Conservation (phyloP, 2,888 invertebrate species). For the Tenodera sinensis region DNA sequence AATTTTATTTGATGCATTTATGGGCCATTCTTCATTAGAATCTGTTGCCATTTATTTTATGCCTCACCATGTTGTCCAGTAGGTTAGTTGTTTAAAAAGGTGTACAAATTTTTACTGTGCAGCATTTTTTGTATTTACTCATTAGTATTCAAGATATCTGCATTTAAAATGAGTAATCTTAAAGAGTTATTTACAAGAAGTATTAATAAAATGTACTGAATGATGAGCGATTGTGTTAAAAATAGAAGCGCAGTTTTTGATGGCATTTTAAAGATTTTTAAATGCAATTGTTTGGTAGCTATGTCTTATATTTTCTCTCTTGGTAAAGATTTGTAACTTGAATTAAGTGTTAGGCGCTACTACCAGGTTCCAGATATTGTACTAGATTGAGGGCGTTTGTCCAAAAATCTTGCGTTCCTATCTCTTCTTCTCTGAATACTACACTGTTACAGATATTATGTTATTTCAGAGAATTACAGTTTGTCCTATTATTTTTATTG, state of each 20-base stretch:
- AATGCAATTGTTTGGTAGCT: not conserved
- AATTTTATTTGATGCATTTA: not conserved
- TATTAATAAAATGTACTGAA: not conserved
- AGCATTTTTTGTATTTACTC: not conserved
- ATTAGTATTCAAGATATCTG: not conserved
- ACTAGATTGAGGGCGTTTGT: not conserved
- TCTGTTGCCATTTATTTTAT: not conserved
- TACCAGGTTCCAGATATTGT: not conserved
- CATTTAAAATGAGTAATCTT: not conserved
- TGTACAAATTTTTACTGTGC: not conserved
- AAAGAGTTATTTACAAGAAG: not conserved
- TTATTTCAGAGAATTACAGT: not conserved
- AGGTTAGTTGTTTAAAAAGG: not conserved
- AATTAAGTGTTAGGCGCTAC: not conserved
- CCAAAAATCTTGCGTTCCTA: not conserved
- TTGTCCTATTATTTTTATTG: not conserved
- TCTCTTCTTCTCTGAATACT: not conserved
- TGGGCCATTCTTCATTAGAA: not conserved
- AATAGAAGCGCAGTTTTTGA: not conserved
- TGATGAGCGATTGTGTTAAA: not conserved
- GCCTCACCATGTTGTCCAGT: not conserved
- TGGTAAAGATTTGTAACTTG: not conserved
- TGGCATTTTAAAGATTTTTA: not conserved
- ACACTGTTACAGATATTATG: not conserved
- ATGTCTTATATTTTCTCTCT: not conserved